Evolutionary conservation across 2,888 invertebrate species (phyloP).

Genomic region (Tetragonula carbonaria): DNA sequence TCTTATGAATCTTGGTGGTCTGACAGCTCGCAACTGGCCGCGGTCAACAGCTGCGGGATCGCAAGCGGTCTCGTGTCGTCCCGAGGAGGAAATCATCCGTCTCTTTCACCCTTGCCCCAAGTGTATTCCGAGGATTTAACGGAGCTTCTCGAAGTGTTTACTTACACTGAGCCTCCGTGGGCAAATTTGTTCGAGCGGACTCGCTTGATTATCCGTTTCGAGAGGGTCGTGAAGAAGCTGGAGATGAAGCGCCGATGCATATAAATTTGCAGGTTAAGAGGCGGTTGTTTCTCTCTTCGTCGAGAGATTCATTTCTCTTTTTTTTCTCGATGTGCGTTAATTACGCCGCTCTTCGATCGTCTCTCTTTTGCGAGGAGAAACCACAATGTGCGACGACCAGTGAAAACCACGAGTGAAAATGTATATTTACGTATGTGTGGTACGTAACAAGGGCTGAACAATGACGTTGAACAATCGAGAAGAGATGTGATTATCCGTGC

Average conservation of each 20-base stretch:
- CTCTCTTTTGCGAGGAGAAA: neutral
- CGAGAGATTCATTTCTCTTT: conserved; percentile 26
- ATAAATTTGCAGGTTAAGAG: conserved; percentile 66
- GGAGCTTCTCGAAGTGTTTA: conserved; percentile 67
- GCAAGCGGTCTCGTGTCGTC: neutral
- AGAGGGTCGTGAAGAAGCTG: conserved; percentile 62
- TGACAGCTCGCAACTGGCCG: conserved; percentile 41
- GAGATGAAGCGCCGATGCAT: conserved; percentile 61
- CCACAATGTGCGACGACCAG: neutral
- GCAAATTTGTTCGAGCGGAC: conserved; percentile 68
- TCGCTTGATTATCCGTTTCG: conserved; percentile 65
- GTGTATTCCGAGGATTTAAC: conserved; percentile 70
- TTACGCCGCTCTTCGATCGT: conserved; percentile 24
- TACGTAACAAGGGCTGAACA: too few species aligned
- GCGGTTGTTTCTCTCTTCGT: conserved; percentile 12
- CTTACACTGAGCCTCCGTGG: conserved; percentile 55
- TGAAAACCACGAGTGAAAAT: too few species aligned
- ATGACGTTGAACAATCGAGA: neutral
- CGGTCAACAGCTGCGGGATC: conserved; percentile 54
- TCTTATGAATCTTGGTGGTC: conserved; percentile 38
- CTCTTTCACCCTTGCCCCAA: conserved; percentile 53
- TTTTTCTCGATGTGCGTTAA: conserved; percentile 27
- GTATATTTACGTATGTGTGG: too few species aligned
- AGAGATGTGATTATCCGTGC: conserved; percentile 1
- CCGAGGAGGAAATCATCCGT: conserved; percentile 55